These are phyloP conservation scores for roundworm (Caenorhabditis elegans) DNA, from an alignment of 1,140 invertebrate species.

Conservation along the genomic window WBcel235 BX284602.5:14208501-14209000, in stretches of 20 bases:
- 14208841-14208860: constrained; percentile 61
- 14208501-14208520: too few species aligned
- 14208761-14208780: constrained; percentile 62
- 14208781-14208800: constrained; percentile 63
- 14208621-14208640: too few species aligned
- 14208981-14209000: constrained; percentile 53
- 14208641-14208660: too few species aligned
- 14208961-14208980: constrained; percentile 58
- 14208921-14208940: constrained; percentile 31
- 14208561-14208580: too few species aligned
- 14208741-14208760: constrained; percentile 93
- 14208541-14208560: too few species aligned
- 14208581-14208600: too few species aligned
- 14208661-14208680: too few species aligned
- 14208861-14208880: constrained; percentile 35
- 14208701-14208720: constrained; percentile 48
- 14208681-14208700: too few species aligned
- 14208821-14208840: constrained; percentile 53
- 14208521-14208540: too few species aligned
- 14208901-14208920: constrained; percentile 12
- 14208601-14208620: too few species aligned
- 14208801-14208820: constrained; percentile 52
- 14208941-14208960: constrained; percentile 43
- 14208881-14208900: neutral
- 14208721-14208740: constrained; percentile 90